Conservation (phyloP, 2,888 invertebrate genomes). For the Palloptera scutellata region DNA sequence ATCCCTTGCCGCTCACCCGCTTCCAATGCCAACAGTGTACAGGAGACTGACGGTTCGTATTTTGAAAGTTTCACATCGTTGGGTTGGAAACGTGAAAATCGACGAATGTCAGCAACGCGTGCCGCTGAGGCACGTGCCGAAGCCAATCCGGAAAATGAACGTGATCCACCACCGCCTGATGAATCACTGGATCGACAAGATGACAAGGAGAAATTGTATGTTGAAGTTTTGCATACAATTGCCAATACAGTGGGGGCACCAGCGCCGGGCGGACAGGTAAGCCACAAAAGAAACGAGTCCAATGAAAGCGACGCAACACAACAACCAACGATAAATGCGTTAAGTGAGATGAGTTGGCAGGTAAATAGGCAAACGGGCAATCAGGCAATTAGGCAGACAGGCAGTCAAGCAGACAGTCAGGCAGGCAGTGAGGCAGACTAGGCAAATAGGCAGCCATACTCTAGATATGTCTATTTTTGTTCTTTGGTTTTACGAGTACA, state of each 20-base stretch:
- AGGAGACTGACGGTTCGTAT: constrained; percentile 93
- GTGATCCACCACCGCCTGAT: constrained; percentile 60
- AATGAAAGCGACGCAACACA: no score
- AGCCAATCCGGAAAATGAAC: constrained; percentile 68
- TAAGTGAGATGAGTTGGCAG: no score
- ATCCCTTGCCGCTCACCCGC: background rate
- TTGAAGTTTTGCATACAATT: constrained; percentile 94
- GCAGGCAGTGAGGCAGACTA: background rate
- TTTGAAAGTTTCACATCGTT: constrained; percentile 93
- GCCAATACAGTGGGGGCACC: constrained; percentile 88
- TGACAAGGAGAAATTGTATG: constrained; percentile 77
- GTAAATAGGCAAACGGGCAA: background rate
- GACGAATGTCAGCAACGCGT: constrained; percentile 79
- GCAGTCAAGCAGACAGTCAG: background rate
- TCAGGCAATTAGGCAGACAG: background rate
- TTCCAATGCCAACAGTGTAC: constrained; percentile 73
- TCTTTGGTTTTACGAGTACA: no score
- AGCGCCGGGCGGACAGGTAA: constrained; percentile 73
- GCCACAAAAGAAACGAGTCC: no score
- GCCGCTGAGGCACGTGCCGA: constrained; percentile 79
- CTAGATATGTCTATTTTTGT: no score
- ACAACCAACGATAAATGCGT: no score
- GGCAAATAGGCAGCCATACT: background rate
- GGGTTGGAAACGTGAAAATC: constrained; percentile 91
- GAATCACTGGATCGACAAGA: constrained; percentile 62